Percentiles rank a stretch among this genome's conserved stretches.
Evolutionary conservation across 1,140 invertebrate genomes (phyloP).

Genomic region (Drosophila tani): DNA sequence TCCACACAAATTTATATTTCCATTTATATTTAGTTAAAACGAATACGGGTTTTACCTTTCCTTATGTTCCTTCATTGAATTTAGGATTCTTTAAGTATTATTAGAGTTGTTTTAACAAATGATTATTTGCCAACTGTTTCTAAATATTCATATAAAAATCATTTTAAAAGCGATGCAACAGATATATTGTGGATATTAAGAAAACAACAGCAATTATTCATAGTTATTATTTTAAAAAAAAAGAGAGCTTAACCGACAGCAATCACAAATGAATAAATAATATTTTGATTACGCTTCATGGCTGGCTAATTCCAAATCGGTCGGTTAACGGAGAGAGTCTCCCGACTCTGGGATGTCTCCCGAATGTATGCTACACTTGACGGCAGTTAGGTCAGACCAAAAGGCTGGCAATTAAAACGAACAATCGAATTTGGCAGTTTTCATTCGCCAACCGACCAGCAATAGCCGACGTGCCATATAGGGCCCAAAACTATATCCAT

Average conservation of each 20-base stretch:
- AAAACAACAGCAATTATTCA: neutral
- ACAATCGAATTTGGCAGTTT: slow-evolving; percentile 45
- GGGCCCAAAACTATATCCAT: slow-evolving; percentile 38
- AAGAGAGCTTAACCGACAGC: neutral
- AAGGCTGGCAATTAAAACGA: slow-evolving; percentile 72
- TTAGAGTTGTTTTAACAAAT: too few relatives aligned
- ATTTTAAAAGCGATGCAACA: too few relatives aligned
- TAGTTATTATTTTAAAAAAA: neutral
- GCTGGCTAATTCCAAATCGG: slow-evolving; percentile 5
- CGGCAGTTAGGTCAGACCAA: slow-evolving; percentile 29
- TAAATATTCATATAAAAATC: too few relatives aligned
- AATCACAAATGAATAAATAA: slow-evolving; percentile 31
- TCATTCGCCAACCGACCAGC: slow-evolving; percentile 67
- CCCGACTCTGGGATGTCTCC: slow-evolving; percentile 11
- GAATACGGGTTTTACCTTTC: too few relatives aligned
- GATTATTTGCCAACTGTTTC: too few relatives aligned
- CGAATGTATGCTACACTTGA: slow-evolving; percentile 41
- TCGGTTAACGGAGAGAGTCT: neutral
- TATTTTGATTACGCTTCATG: slow-evolving; percentile 24
- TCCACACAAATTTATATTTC: too few relatives aligned
- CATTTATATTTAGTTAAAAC: too few relatives aligned
- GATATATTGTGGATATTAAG: too few relatives aligned
- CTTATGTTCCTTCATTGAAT: too few relatives aligned
- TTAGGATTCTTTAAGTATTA: too few relatives aligned
- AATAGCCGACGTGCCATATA: slow-evolving; percentile 54